These are phyloP conservation scores for Apamea crenata DNA, from an alignment of 2,888 invertebrate genomes.

Conservation along the genomic window DNA sequence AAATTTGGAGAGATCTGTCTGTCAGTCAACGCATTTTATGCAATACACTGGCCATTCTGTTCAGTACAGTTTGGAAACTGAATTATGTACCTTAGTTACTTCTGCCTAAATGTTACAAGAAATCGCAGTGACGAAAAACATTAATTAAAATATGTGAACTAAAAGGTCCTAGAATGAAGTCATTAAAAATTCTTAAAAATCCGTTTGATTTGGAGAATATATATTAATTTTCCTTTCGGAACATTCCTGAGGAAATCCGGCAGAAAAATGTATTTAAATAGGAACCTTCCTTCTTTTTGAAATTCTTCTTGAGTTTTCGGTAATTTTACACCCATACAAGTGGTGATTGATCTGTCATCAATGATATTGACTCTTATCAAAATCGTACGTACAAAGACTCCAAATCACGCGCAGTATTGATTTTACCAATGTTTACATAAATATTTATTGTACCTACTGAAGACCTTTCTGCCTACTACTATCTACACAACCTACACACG, in stretches of 20 bases:
- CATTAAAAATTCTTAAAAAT: conserved; percentile 7
- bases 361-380: conserved; percentile 34
- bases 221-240: not conserved
- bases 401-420: conserved; percentile 32
- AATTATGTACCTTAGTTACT: not conserved
- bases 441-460: conserved; percentile 30
- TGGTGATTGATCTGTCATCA: conserved; percentile 20
- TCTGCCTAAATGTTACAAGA: not conserved
- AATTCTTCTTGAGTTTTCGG: not conserved
- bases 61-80: not conserved
- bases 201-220: not conserved
- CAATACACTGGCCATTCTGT: not conserved
- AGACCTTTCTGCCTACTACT: conserved; percentile 23
- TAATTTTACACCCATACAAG: not conserved
- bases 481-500: no score
- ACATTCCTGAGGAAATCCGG: no score
- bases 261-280: not conserved
- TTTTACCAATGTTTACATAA: conserved; percentile 32
- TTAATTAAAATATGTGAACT: not conserved
- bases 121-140: not conserved
- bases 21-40: not conserved
- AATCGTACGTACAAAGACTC: conserved; percentile 30
- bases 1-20: not conserved
- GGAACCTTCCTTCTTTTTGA: not conserved
- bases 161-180: not conserved